Conservation (phyloP, 2,113 vertebrate species). For the Nansenia antarctica region DNA sequence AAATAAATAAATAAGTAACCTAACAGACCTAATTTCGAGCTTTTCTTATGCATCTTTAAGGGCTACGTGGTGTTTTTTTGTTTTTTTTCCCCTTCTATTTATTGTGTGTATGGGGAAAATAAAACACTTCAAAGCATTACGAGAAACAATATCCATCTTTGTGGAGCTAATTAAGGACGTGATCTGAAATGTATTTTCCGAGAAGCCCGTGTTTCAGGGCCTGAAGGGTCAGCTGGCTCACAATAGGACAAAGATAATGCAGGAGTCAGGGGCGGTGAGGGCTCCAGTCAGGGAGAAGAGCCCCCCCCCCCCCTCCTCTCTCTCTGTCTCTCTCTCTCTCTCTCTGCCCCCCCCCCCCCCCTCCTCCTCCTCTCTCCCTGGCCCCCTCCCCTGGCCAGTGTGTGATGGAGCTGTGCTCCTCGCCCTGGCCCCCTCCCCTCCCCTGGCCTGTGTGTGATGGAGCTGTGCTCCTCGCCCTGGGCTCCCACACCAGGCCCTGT, state of each 20-base stretch:
- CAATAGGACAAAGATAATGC: conserved; percentile 60
- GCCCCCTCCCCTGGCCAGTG: conserved; percentile 39
- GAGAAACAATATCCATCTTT: conserved; percentile 51
- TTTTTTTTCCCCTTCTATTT: neutral
- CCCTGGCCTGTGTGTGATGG: conserved; percentile 40
- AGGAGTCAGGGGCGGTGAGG: conserved; percentile 55
- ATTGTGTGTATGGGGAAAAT: conserved; percentile 26
- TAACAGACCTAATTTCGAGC: conserved; percentile 15
- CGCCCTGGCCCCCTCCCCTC: conserved; percentile 32
- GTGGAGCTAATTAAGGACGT: conserved; percentile 65
- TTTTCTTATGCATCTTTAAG: conserved; percentile 48
- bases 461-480: conserved; percentile 66
- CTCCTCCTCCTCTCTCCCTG: conserved; percentile 36
- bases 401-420: conserved; percentile 55
- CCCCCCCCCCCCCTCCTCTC: conserved; percentile 24
- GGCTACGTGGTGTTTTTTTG: conserved; percentile 45
- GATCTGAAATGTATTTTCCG: conserved; percentile 56
- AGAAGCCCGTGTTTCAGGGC: conserved; percentile 46
- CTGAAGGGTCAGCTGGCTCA: conserved; percentile 61
- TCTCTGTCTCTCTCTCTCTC: too few relatives aligned
- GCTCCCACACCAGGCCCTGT: conserved; percentile 71
- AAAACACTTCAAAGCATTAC: conserved; percentile 45
- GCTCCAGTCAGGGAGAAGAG: conserved; percentile 60
- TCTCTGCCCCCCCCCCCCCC: neutral
- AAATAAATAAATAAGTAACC: conserved; percentile 47